Percentiles rank a stretch among this genome's conserved stretches.
Evolutionary conservation across 2,888 invertebrate species (phyloP).

Genomic region (Perizoma affinitatum): DNA sequence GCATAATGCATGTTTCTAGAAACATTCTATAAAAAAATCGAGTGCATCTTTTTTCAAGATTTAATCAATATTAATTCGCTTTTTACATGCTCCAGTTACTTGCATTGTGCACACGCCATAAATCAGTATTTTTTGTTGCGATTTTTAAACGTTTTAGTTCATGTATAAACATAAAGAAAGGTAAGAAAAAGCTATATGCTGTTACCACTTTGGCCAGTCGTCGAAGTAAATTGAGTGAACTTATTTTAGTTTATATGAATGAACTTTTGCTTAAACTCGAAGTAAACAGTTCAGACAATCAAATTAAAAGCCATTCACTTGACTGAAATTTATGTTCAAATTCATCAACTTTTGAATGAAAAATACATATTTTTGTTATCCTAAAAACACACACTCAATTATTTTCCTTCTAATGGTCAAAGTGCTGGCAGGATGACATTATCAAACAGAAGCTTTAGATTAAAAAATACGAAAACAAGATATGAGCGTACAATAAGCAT

Average conservation of each 20-base stretch:
- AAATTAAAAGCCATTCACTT: no score
- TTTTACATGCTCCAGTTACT: conserved; percentile 23
- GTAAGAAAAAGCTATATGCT: conserved; percentile 16
- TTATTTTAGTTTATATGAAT: no score
- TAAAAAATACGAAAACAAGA: conserved; percentile 8
- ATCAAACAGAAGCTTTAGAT: no score
- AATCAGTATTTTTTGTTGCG: conserved; percentile 14
- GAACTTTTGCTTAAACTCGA: no score
- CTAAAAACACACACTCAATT: no score
- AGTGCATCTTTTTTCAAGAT: conserved; percentile 12
- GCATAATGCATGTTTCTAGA: conserved; percentile 17
- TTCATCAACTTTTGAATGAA: no score
- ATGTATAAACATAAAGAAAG: conserved; percentile 12
- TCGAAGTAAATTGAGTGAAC: no score
- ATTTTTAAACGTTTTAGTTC: conserved; percentile 12
- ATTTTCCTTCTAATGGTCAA: not conserved
- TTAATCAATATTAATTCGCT: conserved; percentile 18
- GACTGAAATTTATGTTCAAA: no score
- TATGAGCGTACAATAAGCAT: conserved; percentile 11
- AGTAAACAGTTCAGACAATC: no score
- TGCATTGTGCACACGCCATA: conserved; percentile 23
- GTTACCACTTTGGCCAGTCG: not conserved
- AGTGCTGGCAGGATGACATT: not conserved
- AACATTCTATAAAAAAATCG: conserved; percentile 8
- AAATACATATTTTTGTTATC: no score